phyloP scores from a whole-genome alignment of 2,797 vertebrate genomes.

The Tolypeutes matacus region DNA sequence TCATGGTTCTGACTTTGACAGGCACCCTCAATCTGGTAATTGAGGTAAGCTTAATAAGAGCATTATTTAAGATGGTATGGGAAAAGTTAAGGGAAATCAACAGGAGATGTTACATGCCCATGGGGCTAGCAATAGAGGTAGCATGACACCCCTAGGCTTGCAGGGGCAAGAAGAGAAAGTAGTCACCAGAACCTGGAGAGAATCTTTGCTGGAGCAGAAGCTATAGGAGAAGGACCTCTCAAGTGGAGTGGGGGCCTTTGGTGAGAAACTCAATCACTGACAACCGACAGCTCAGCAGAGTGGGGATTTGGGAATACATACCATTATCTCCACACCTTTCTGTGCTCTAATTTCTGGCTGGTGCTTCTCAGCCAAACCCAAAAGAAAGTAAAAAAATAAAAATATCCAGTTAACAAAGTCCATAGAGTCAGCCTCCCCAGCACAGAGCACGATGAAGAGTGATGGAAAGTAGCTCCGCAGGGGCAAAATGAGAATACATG shows the following conservation, averaged over 20 bases:
- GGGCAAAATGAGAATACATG: not conserved
- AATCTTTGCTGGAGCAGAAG: not conserved
- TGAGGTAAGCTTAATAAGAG: too few species aligned
- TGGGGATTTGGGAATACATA: not conserved
- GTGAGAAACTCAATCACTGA: not conserved
- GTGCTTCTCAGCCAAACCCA: not conserved
- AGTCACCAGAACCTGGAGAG: not conserved
- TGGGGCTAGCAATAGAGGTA: not conserved
- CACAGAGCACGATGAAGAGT: not conserved
- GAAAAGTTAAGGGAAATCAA: not conserved
- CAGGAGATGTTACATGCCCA: not conserved
- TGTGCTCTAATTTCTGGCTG: not conserved
- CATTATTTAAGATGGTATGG: not conserved
- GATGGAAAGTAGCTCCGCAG: not conserved
- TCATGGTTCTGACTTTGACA: not conserved
- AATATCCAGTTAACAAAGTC: not conserved
- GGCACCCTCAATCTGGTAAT: not conserved
- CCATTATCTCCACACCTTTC: not conserved
- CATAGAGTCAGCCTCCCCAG: not conserved
- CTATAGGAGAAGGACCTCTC: not conserved
- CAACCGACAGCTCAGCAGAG: not conserved
- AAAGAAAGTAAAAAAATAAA: not conserved
- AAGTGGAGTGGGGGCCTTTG: not conserved
- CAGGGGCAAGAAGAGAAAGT: not conserved
- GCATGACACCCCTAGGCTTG: too few species aligned